Evolutionary conservation across 2,888 invertebrate species (phyloP).

Genomic region (Archips crataeganus): DNA sequence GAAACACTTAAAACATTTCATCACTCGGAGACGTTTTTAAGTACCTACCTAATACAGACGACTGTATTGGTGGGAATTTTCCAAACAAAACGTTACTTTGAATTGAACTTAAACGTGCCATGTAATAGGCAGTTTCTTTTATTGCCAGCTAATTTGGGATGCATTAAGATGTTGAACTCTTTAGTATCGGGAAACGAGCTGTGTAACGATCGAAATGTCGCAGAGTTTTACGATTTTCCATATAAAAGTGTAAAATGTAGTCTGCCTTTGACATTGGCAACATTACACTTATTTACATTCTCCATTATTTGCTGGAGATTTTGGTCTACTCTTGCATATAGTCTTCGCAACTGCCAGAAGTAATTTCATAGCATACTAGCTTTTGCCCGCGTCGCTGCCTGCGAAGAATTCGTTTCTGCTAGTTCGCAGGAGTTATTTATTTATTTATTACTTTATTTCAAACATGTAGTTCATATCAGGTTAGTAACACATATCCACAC

Average conservation of each 20-base stretch:
- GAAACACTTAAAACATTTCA: background rate
- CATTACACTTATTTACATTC: background rate
- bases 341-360: no score
- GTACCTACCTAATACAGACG: background rate
- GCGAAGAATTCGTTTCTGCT: no score
- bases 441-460: no score
- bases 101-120: conserved; percentile 24
- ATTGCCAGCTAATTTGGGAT: conserved; percentile 17
- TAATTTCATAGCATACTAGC: no score
- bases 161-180: conserved; percentile 18
- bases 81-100: conserved; percentile 11
- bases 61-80: conserved; percentile 29
- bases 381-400: no score
- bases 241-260: background rate
- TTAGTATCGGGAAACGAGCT: conserved; percentile 4
- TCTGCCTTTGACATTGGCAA: background rate
- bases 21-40: background rate
- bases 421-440: no score
- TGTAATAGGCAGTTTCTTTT: conserved; percentile 37
- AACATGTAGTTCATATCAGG: no score
- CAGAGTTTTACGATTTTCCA: conserved; percentile 1
- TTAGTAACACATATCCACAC: no score
- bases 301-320: background rate
- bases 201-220: background rate
- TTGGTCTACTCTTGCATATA: background rate